Evolutionary conservation across 2,113 vertebrate species (phyloP).

Genomic region (Syngnathus scovelli): DNA sequence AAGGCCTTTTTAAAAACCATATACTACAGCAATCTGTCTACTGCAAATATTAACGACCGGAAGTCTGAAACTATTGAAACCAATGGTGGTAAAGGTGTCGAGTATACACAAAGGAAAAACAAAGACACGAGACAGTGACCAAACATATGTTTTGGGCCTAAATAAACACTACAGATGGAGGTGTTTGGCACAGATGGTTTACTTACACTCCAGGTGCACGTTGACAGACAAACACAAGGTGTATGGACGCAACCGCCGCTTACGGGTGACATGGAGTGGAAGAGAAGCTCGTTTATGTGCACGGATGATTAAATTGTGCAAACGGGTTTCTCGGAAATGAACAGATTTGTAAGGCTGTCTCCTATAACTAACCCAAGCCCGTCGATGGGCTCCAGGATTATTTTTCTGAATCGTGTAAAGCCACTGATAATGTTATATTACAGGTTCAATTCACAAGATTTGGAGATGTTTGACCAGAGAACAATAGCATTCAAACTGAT

Average conservation of each 20-base stretch:
- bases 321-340: neutral
- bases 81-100: no score
- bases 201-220: constrained; percentile 29
- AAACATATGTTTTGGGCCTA: constrained; percentile 33
- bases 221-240: constrained; percentile 27
- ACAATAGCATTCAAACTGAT: constrained; percentile 71
- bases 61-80: neutral
- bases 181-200: constrained; percentile 35
- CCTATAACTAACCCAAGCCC: neutral
- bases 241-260: constrained; percentile 6
- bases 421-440: neutral
- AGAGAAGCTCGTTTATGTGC: neutral
- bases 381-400: neutral
- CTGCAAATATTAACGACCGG: neutral
- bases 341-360: neutral
- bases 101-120: constrained; percentile 8
- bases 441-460: no score
- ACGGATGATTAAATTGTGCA: neutral
- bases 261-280: neutral
- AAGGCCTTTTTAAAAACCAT: neutral
- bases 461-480: no score
- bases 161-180: constrained; percentile 35
- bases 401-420: neutral
- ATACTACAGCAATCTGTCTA: neutral
- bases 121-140: constrained; percentile 1